Evolutionary conservation across 2,888 invertebrate genomes (phyloP), one percentile per base, ranked within the genome.

Genomic region (Cerceris rybyensis): DNA sequence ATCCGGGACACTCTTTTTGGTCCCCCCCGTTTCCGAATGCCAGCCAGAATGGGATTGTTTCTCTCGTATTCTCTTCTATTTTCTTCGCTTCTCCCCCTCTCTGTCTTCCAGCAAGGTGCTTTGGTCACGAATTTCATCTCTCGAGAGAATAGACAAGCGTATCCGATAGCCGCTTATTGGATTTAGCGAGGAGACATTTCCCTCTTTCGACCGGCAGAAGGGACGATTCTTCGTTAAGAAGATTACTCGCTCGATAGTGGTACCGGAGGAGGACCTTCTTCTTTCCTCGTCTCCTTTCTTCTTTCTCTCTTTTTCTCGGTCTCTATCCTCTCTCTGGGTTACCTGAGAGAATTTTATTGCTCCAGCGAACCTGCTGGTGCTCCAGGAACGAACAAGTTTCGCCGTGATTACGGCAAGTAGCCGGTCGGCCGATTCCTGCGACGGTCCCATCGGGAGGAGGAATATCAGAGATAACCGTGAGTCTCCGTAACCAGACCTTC

Each of bases 121-220:
- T 60, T 58, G 73, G 81, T 81, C 85, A 86, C 81, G 84, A 86
- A 78, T 86, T 82, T 87, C 86, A 82, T 87, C 86, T 87, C 85
- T 82, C 85, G 59, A 54, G 79, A 83, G 82, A 82, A 80, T 80
- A 85, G 84, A 83, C 85, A 86, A 86, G 79, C 84, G 82, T 85
- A 85, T 84, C 81, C 79, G 84, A 87, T 83, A 78, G 83, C 80
- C 80, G 80, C 86, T 87, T 87, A 87, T 87, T 87, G 87, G 86
- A 87, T 86, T 86, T 82, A 60, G 60, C 75, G 59, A 72, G 55
- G 65, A 70, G 70, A 59, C 74, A 70, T 78, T 67, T 71, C 63
- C 75, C 63, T 66, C 58, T 57, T 54, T 28, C 49, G 14, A 49
- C 39, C 39, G 14, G 52, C 57, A 39, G 59, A 76, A 73, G 75